Conservation (phyloP, 2,113 vertebrate species). For the Rhodinocichla rosea region DNA sequence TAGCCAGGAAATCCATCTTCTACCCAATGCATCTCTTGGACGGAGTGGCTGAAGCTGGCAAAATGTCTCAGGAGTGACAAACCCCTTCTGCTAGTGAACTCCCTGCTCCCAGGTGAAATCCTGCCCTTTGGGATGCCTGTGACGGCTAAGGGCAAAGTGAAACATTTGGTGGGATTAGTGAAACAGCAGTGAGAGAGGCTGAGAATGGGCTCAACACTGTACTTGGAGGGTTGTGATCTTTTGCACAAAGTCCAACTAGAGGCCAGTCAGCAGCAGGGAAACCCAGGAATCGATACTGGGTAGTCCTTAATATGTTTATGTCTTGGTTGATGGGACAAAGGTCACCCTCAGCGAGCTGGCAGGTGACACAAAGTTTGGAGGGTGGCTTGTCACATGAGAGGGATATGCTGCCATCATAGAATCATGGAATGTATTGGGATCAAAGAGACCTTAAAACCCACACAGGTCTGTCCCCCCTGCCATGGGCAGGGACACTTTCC, state of each 20-base stretch:
- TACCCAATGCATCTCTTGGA: not conserved
- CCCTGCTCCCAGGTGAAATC: not conserved
- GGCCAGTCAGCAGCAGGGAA: not conserved
- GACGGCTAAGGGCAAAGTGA: not conserved
- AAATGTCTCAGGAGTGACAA: not conserved
- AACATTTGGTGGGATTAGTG: not conserved
- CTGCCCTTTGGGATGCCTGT: not conserved
- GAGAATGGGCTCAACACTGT: not conserved
- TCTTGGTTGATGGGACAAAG: not conserved
- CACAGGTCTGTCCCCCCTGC: fast-evolving
- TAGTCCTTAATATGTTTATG: not conserved
- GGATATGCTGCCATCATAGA: not conserved
- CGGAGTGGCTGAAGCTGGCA: not conserved
- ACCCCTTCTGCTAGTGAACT: not conserved
- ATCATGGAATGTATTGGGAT: not conserved
- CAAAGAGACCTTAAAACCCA: not conserved
- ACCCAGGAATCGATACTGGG: fast-evolving
- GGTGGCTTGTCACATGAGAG: not conserved
- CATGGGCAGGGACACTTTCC: not conserved
- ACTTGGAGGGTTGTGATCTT: not conserved
- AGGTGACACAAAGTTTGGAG: not conserved
- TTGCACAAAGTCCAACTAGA: not conserved
- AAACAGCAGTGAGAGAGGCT: not conserved
- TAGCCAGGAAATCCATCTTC: not conserved
- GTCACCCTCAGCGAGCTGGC: not conserved